A percentile compares a stretch with the other conserved stretches of the same genome.
These are phyloP conservation scores for Myotis brandtii DNA, from an alignment of 2,113 vertebrate genomes.

Conservation along the genomic window DNA sequence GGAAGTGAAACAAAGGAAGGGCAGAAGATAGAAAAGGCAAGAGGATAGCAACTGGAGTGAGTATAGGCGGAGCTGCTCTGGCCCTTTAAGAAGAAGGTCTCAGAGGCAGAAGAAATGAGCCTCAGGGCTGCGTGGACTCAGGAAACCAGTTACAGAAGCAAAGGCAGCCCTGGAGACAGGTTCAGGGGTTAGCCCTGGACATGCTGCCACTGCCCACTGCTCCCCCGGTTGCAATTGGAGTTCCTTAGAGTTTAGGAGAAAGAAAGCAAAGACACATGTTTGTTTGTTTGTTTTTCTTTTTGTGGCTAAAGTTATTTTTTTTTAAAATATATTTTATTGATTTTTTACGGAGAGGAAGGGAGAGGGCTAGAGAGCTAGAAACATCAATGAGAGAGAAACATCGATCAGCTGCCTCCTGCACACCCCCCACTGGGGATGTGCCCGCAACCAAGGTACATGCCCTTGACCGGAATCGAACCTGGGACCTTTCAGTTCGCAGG, in stretches of 20 bases:
- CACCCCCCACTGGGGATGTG: too few species aligned
- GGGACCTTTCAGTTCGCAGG: too few species aligned
- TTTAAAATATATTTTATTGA: too few species aligned
- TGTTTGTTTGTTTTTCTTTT: not conserved
- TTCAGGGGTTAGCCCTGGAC: not conserved
- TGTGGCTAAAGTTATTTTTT: conserved; percentile 9
- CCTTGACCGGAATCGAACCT: too few species aligned
- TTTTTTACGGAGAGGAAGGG: too few species aligned
- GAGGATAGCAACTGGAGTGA: not conserved
- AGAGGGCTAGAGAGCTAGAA: too few species aligned
- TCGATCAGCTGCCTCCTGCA: too few species aligned
- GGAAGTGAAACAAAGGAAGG: not conserved
- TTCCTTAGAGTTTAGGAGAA: not conserved
- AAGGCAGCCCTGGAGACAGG: not conserved
- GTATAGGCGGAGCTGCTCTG: not conserved
- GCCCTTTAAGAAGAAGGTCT: not conserved
- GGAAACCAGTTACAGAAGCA: not conserved
- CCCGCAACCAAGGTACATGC: too few species aligned
- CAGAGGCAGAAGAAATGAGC: not conserved
- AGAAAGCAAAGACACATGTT: not conserved
- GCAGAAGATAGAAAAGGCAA: not conserved
- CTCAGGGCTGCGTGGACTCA: not conserved
- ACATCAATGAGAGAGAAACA: too few species aligned
- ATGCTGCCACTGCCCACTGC: not conserved
- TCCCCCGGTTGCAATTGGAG: not conserved